Base-by-base conservation (phyloP, 2,113 vertebrate genomes). In the Sinocyclocheilus anshuiensis region DNA sequence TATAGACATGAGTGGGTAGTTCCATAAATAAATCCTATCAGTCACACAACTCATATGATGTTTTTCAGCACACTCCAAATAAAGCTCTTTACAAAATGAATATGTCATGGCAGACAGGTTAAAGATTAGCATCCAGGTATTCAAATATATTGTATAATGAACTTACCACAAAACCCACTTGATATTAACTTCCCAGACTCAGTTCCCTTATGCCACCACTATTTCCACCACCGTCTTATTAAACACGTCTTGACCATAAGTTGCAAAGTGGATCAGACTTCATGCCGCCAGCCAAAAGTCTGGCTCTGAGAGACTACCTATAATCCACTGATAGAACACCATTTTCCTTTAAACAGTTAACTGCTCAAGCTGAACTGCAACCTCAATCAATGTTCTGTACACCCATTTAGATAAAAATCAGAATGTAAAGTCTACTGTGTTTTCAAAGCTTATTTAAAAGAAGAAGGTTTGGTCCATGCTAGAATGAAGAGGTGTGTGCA, bases 401-500 rank as follows among this genome's bases (percentile, higher is more conserved):
- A 45, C 10, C 26, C 33, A 78, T 78, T 77, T 36, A 57, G 76
- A 33, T 77, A 10, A 12, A 77, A 79, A 59, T 20, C 53, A 16
- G 36, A 10, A 22, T 36, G 18, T 20, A 79, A 53, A 77, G 57
- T 33, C 11, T 36, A 9, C 24, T 39, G 26, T 36, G 77, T 59
- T 26, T 57, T 29, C 20, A 79, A 59, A 79, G 20, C 20, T 39
- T 61, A 36, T 59, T n/a, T n/a, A 59, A 55, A 48, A 48, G 45
- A 22, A n/a, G 13, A 39, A 61, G 77, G 55, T 79, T 61, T 48
- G 11, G 33, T 61, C 53, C 29, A 81, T 45, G 33, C 59, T 18
- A 45, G 22, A 45, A 79, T 79, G 18, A 79, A 81, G n/a, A 81
- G 78, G 36, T 61, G 77, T 80, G 33, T 42, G 77, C 24, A n/a